phyloP scores from a whole-genome alignment of 2,888 invertebrate species.

The Paralinhomoeus sp. region DNA sequence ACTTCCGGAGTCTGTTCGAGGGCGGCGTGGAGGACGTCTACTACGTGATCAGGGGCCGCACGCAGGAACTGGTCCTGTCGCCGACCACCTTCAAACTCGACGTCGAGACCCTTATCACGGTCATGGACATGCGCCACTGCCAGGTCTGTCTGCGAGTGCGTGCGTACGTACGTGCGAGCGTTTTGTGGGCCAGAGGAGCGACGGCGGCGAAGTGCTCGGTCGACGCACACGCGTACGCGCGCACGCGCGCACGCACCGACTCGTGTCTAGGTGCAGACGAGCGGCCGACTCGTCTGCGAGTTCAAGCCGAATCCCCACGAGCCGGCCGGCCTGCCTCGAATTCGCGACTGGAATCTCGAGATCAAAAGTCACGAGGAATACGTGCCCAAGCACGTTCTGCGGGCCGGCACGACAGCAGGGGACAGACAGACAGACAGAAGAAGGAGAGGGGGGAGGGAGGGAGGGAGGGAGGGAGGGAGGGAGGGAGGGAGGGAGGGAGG shows the following conservation, averaged over 20 bases:
- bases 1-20: conserved; percentile 93
- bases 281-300: conserved; percentile 84
- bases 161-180: no score
- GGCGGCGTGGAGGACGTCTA: conserved; percentile 93
- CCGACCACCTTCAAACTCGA: conserved; percentile 49
- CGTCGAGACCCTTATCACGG: conserved; percentile 95
- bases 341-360: conserved; percentile 95
- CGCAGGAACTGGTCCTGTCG: conserved; percentile 8
- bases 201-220: background rate
- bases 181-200: no score
- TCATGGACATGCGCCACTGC: conserved; percentile 77
- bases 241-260: no score
- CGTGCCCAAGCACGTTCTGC: conserved; percentile 40
- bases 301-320: conserved; percentile 76
- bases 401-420: background rate
- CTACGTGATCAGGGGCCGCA: conserved; percentile 65
- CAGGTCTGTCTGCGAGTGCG: background rate
- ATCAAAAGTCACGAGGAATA: conserved; percentile 80
- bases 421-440: no score
- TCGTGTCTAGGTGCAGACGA: conserved; percentile 84
- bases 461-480: no score
- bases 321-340: conserved; percentile 74
- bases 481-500: no score
- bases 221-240: no score
- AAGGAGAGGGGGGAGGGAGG: no score